Base-by-base conservation (phyloP, 2,888 invertebrate species). In the Drosophila siamana region DNA sequence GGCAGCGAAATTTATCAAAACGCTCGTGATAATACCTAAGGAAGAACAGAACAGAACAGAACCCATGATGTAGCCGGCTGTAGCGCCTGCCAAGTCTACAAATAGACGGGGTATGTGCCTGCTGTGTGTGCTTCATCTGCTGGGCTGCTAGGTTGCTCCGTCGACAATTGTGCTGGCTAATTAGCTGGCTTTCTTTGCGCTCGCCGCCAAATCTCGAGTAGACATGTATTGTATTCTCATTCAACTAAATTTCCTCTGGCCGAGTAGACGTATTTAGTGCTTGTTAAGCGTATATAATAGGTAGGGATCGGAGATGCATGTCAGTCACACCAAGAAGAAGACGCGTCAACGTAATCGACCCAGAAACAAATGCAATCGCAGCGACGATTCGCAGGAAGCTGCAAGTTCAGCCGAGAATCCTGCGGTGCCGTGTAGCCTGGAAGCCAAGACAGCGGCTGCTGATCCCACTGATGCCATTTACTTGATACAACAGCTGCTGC, bases 351-450 rank as follows among this genome's bases (percentile, higher is more conserved):
- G 90, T 57, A 90, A 90, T 78, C 78, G 90, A 13, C 78, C 90
- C 8, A 84, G 69, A 73, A 90, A 90, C 66, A 91, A 90, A 64
- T 84, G 86, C 13, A 90, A 90, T 64, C 86, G 75, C 1, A 28
- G 38, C 9, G 57, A 43, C 4, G 63, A 54, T 0, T 22, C 11
- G 13, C 44, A 13, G 3, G 40, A 13, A 16, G 40, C 9, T 22
- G 50, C 55, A 5, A 44, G 8, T 9, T 0, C 40, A 28, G 36
- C 24, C 9, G n/a, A 6, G 11, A 16, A 19, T 24, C 55, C 63
- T 44, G 11, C n/a, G 4, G 43, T 16, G 6, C 0, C 26, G 5
- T 38, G 36, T 6, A 26, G 1, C 2, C 1, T 11, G 13, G 11
- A n/a, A 1, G 22, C 22, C 7, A 6, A 51, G 2, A 0, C 24